phyloP scores from a whole-genome alignment of 2,113 vertebrate species.

The Acrocephalus kingi region DNA sequence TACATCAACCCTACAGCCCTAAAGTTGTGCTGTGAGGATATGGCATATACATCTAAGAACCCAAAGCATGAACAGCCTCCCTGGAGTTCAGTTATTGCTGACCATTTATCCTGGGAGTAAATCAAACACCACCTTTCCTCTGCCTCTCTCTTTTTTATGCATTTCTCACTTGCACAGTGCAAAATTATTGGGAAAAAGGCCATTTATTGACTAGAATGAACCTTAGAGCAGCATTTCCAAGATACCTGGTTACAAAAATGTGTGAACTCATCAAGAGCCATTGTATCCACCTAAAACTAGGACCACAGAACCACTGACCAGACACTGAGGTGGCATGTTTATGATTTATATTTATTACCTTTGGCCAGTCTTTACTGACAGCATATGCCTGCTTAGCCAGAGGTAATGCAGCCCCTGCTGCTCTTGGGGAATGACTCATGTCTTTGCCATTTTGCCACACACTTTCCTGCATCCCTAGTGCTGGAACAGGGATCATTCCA shows the following conservation, averaged over 20 bases:
- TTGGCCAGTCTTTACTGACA: constrained; percentile 65
- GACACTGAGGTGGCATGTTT: neutral
- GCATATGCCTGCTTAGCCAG: constrained; percentile 35
- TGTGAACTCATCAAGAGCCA: neutral
- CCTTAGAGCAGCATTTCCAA: neutral
- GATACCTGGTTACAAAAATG: neutral
- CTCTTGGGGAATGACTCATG: constrained; percentile 28
- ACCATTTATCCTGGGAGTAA: neutral
- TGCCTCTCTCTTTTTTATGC: neutral
- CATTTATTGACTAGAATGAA: neutral
- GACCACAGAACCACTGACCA: neutral
- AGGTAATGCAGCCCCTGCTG: constrained; percentile 52
- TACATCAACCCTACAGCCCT: neutral
- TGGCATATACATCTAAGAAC: neutral
- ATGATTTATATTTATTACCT: constrained; percentile 72
- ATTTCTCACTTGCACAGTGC: neutral
- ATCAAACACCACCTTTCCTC: neutral
- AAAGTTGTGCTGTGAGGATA: neutral
- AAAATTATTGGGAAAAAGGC: neutral
- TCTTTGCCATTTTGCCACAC: constrained; percentile 28
- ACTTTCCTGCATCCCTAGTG: constrained; percentile 34
- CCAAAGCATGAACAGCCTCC: neutral
- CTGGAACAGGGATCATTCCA: constrained; percentile 33
- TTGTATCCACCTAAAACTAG: neutral
- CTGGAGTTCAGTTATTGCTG: neutral